Evolutionary conservation across 2,113 vertebrate genomes (phyloP).

Genomic region (Paramormyrops kingsleyae): DNA sequence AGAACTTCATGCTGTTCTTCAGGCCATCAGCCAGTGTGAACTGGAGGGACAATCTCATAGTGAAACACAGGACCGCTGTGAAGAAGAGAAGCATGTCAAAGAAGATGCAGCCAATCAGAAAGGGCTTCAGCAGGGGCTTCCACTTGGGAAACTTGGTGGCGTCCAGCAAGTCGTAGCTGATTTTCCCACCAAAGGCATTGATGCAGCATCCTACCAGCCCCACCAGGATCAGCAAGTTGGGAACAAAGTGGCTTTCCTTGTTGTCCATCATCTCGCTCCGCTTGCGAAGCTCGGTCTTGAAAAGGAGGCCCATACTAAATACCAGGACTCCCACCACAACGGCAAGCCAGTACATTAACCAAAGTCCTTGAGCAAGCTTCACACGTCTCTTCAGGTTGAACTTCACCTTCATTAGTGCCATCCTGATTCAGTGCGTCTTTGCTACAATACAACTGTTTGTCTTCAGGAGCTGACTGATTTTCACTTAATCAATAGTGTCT

Average conservation of each 20-base stretch:
- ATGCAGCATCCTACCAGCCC: conserved; percentile 76
- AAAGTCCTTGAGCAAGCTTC: conserved; percentile 89
- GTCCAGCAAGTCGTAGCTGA: conserved; percentile 94
- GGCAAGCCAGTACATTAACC: conserved; percentile 96
- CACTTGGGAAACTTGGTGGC: conserved; percentile 79
- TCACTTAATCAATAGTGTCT: background rate
- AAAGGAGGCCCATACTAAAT: conserved; percentile 87
- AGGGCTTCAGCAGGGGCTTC: conserved; percentile 79
- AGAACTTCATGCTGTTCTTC: conserved; percentile 84
- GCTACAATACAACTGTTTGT: background rate
- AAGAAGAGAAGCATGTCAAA: conserved; percentile 73
- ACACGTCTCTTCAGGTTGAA: conserved; percentile 90
- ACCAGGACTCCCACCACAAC: conserved; percentile 82
- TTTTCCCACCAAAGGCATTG: conserved; percentile 84
- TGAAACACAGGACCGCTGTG: conserved; percentile 72
- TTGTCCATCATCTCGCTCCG: conserved; percentile 95
- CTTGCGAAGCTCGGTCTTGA: conserved; percentile 93
- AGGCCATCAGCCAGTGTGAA: conserved; percentile 80
- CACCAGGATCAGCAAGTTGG: conserved; percentile 84
- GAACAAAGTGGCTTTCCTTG: conserved; percentile 90
- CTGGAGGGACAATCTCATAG: conserved; percentile 80
- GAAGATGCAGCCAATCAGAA: conserved; percentile 68
- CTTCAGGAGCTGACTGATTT: background rate
- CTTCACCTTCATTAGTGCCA: conserved; percentile 86
- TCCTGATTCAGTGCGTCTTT: conserved; percentile 44